Base-by-base conservation (phyloP, 2,888 invertebrate genomes). In the Meteorus cinctellus region DNA sequence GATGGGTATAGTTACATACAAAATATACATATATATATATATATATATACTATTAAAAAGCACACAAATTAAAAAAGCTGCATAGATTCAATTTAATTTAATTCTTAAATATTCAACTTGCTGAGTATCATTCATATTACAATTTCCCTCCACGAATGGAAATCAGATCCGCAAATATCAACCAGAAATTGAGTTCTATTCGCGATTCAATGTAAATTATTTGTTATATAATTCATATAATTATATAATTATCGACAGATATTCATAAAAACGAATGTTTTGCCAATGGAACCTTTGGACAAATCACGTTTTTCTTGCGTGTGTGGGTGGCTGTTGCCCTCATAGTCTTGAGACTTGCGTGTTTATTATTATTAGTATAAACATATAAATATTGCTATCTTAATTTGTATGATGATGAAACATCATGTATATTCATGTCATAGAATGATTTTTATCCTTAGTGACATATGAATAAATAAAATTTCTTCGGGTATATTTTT, bases 281-380 rank as follows among this genome's bases (percentile, higher is more conserved):
- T 19, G 24, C 19, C 4, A 24, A 24, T 19, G 19, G n/a, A 24
- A 8, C 10, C 55, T 55, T 8, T 55, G n/a, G 29, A 45, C 62
- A 62, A 71, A 71, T 71, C 71, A 71, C 71, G 71, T 71, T 71
- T 71, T 60, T 19, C 2, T 45, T 59, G 60, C 70, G 51, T 16
- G 45, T 70, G 70, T 71, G 62, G 62, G 70, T 70, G n/a, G 60
- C 60, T 59, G 62, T 41, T 45, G 29, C 62, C 27, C 62, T 8
- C 55, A 10, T 19, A n/a, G 8, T 19, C n/a, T 55, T 55, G 6
- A 19, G 10, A n/a, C 55, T 55, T 55, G 55, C 19, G 19, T 55
- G 55, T 55, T 55, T 8, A 55, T 55, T 55, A 55, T 8, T 19
- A 19, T n/a, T 6, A 60, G 41, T 51, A 55, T 55, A 10, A 70